Evolutionary conservation across 1,140 invertebrate genomes (phyloP).

Genomic region (Diachasma alloeum): DNA sequence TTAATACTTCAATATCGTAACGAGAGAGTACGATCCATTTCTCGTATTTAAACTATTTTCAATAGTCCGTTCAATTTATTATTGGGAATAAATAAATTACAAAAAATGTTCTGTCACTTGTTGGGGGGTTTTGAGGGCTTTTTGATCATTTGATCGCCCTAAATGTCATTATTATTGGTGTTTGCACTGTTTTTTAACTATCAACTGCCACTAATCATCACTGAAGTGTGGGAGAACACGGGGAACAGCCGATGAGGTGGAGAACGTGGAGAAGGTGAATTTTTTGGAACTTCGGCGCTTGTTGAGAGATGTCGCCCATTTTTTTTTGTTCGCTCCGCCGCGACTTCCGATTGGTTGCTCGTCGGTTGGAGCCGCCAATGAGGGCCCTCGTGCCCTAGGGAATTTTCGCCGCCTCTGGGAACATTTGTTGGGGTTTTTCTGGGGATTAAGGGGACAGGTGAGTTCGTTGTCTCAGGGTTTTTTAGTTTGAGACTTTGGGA

Average conservation of each 20-base stretch:
- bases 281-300: neutral
- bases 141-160: neutral
- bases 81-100: neutral
- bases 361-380: neutral
- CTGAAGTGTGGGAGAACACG: neutral
- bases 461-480: neutral
- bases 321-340: neutral
- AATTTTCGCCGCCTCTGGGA: neutral
- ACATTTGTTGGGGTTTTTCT: neutral
- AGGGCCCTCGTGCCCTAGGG: neutral
- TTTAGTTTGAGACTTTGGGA: neutral
- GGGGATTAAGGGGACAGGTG: neutral
- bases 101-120: neutral
- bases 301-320: neutral
- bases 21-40: slow-evolving; percentile 45
- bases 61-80: neutral
- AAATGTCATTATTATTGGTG: neutral
- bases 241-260: neutral
- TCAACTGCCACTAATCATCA: slow-evolving; percentile 5
- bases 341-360: neutral
- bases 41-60: neutral
- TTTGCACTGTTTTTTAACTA: neutral
- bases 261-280: neutral
- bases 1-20: slow-evolving; percentile 50
- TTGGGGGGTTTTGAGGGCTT: neutral